A percentile compares a stretch with the other conserved stretches of the same genome.
These are phyloP conservation scores for Drosophila merina DNA, from an alignment of 2,888 invertebrate genomes.

Conservation along the genomic window DNA sequence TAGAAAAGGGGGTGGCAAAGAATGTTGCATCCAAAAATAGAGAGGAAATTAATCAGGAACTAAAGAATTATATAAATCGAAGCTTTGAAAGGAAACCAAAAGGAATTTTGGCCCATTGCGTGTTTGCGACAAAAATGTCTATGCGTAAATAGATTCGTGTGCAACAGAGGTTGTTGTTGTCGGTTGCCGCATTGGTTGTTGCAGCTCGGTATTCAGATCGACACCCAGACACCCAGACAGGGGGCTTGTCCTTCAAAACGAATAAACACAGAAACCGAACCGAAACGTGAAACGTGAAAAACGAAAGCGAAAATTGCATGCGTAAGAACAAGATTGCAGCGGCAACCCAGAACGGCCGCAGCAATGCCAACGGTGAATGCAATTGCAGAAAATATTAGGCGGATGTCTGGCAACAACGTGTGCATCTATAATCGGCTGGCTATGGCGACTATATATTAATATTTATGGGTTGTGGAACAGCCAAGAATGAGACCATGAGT, in stretches of 20 bases:
- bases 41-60: background rate
- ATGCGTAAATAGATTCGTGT: conserved; percentile 27
- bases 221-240: conserved; percentile 66
- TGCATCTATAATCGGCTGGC: conserved; percentile 65
- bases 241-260: conserved; percentile 75
- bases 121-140: conserved; percentile 27
- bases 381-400: conserved; percentile 52
- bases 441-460: conserved; percentile 19
- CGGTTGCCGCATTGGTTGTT: conserved; percentile 9
- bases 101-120: conserved; percentile 19
- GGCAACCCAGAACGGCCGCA: conserved; percentile 11
- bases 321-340: conserved; percentile 56
- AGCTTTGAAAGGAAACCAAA: background rate
- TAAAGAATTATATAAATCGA: background rate
- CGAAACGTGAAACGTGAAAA: conserved; percentile 64
- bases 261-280: conserved; percentile 64
- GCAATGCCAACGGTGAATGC: conserved; percentile 47
- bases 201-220: conserved; percentile 76
- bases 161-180: conserved; percentile 13
- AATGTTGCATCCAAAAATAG: background rate
- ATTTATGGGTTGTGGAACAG: conserved; percentile 42
- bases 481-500: conserved; percentile 30
- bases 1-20: background rate
- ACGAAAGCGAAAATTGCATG: conserved; percentile 71
- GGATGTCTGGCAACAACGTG: conserved; percentile 54